These are phyloP conservation scores for Ellobium chinense DNA, from an alignment of 2,888 invertebrate genomes.

Conservation along the genomic window DNA sequence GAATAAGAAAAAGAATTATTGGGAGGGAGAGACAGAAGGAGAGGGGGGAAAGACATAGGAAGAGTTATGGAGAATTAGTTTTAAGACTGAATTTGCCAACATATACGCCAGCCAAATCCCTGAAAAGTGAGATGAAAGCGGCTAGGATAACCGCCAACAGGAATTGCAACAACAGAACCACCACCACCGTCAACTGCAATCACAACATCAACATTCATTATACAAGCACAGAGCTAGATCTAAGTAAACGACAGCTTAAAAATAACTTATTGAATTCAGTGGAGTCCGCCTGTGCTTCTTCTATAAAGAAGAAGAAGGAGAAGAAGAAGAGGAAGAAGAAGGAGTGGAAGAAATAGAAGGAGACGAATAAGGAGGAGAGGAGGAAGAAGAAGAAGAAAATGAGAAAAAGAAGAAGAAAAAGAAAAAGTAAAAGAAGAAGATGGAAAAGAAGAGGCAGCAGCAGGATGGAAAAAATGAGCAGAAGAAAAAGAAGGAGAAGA, in stretches of 20 bases:
- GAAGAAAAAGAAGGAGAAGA: neutral
- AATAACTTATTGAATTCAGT: too few species aligned
- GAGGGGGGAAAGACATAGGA: neutral
- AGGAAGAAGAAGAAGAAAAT: slow-evolving; percentile 2
- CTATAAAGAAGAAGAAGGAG: neutral
- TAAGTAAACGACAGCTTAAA: too few species aligned
- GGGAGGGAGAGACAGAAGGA: neutral
- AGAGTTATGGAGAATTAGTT: too few species aligned
- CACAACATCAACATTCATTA: too few species aligned
- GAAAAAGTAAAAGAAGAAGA: slow-evolving; percentile 5
- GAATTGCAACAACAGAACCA: too few species aligned
- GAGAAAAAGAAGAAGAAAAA: neutral
- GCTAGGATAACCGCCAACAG: too few species aligned
- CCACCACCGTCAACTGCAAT: too few species aligned
- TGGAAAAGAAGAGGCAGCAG: slow-evolving; percentile 4
- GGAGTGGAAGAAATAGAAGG: neutral
- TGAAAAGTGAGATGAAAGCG: too few species aligned
- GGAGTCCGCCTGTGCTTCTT: too few species aligned
- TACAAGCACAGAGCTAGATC: too few species aligned
- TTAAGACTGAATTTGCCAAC: too few species aligned
- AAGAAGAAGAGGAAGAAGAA: neutral
- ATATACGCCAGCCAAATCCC: too few species aligned
- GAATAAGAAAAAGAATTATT: neutral
- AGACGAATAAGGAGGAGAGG: neutral
- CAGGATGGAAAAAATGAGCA: slow-evolving; percentile 5